Conservation (phyloP, 2,797 vertebrate genomes). For the Rousettus madagascariensis region DNA sequence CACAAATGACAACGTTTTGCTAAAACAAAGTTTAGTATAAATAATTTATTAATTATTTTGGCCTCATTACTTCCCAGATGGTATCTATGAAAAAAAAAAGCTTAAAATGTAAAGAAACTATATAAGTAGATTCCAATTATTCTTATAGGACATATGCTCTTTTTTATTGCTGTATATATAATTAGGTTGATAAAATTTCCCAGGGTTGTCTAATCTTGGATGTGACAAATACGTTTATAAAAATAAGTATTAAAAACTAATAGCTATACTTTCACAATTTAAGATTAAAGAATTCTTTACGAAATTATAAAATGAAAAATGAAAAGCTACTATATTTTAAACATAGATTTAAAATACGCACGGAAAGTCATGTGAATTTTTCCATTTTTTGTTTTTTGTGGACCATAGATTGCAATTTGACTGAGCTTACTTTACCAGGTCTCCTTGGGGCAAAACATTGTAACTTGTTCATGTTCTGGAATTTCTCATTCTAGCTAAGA, state of each 20-base stretch:
- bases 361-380: background rate
- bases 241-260: conserved; percentile 42
- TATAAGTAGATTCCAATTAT: conserved; percentile 56
- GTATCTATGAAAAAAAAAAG: conserved; percentile 53
- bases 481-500: conserved; percentile 73
- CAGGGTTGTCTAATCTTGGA: conserved; percentile 59
- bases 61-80: conserved; percentile 66
- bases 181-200: conserved; percentile 64
- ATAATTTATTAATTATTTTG: conserved; percentile 59
- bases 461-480: conserved; percentile 72
- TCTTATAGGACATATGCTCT: conserved; percentile 60
- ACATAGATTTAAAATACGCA: background rate
- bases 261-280: background rate
- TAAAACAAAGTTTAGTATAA: conserved; percentile 55
- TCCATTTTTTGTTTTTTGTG: background rate
- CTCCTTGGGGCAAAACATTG: conserved; percentile 25
- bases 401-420: background rate
- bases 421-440: background rate
- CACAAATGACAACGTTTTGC: background rate
- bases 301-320: background rate
- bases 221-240: conserved; percentile 63
- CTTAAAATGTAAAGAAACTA: conserved; percentile 59
- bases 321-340: background rate
- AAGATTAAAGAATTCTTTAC: background rate
- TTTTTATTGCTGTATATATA: conserved; percentile 71